Base-by-base conservation (phyloP, 1,140 invertebrate species). In the Drosophila eugracilis region DNA sequence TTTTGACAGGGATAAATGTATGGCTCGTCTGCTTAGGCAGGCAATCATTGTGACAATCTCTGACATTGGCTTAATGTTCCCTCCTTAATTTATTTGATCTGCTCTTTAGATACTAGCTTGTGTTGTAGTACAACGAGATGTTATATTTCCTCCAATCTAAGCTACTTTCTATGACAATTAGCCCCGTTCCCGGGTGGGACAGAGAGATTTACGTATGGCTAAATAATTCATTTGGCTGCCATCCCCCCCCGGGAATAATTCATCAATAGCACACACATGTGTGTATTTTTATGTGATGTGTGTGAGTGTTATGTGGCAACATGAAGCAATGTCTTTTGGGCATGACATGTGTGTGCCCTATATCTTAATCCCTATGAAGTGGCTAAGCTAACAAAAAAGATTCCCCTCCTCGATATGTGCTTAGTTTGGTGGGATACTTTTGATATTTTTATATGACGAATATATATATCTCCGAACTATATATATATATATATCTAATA, bases 201-300 rank as follows among this genome's bases (percentile, higher is more conserved):
- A 6, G n/a, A 14, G 15, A 45, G 42, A 45, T 45, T 45, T 26
- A 26, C 42, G 42, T 45, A 10, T 45, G n/a, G 42, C 22, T 15
- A 22, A 26, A 26, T 45, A 45, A 26, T 26, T 26, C 22, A 45
- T 45, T 41, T 41, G 39, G 39, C 0, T 12, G 9, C 7, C n/a
- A 0, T 14, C 36, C 36, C 19, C 39, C 39, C 19, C 21, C 12
- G 1, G 22, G 22, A 24, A 15, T 45, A 3, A 26, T 26, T 45
- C 22, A 45, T 45, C n/a, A 17, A 39, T 39, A 39, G 9, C 1
- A 32, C 30, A 14, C 42, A 45, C 37, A 41, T 19, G 37, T 19
- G 7, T 37, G 14, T 6, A 36, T 36, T 14, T 17, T 5, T 19
- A 7, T 41, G 17, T 10, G 3, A 3, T 39, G 4, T 39, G 17